phyloP scores from a whole-genome alignment of 2,888 invertebrate genomes.

The Digitonthophagus gazella region DNA sequence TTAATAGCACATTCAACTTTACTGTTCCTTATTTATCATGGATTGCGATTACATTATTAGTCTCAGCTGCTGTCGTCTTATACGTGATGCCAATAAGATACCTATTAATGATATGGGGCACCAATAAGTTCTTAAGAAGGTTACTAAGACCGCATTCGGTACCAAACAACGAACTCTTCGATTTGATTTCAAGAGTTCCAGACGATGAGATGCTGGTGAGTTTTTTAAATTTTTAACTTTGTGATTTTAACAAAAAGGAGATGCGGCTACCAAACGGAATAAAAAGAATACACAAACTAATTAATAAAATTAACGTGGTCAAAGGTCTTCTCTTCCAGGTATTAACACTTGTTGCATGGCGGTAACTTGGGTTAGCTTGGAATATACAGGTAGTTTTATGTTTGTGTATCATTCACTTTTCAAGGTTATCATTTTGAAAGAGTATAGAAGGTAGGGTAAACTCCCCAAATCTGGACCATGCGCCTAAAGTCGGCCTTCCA shows the following conservation, averaged over 20 bases:
- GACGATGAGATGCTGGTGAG: slow-evolving; percentile 90
- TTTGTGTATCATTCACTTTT: neutral
- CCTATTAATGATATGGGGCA: slow-evolving; percentile 89
- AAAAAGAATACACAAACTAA: neutral
- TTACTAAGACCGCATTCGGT: slow-evolving; percentile 90
- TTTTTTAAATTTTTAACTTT: neutral
- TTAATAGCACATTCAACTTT: slow-evolving; percentile 89
- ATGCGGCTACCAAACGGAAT: slow-evolving; percentile 17
- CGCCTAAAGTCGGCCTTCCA: too few species aligned
- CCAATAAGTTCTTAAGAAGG: slow-evolving; percentile 92
- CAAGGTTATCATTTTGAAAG: neutral
- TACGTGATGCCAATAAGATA: slow-evolving; percentile 88
- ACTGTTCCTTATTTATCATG: slow-evolving; percentile 95
- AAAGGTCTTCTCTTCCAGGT: neutral
- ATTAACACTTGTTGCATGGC: slow-evolving; percentile 29
- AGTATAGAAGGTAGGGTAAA: too few species aligned
- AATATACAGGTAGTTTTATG: neutral
- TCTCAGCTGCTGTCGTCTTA: slow-evolving; percentile 72
- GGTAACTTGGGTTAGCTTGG: neutral
- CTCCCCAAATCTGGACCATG: too few species aligned
- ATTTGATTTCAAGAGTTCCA: slow-evolving; percentile 91
- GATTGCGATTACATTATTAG: slow-evolving; percentile 78
- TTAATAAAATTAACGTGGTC: too few species aligned
- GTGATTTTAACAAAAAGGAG: slow-evolving; percentile 10
- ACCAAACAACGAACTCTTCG: slow-evolving; percentile 95